Evolutionary conservation across 64 coral and sea anemone genomes (phyloP).

Genomic region (Astreopora myriophthalma): DNA sequence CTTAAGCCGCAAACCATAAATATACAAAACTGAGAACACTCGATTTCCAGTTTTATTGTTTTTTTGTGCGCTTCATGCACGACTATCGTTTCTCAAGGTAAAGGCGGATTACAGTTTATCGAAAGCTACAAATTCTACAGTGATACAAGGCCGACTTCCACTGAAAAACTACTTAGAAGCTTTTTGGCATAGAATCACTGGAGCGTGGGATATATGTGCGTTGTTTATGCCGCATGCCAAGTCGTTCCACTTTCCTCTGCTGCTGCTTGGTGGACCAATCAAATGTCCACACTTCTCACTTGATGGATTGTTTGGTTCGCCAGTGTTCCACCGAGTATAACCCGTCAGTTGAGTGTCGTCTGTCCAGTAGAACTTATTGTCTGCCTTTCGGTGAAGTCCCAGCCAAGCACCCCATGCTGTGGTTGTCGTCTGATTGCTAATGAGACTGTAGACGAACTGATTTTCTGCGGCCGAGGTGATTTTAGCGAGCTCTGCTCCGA

Average conservation of each 20-base stretch:
- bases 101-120: too few species aligned
- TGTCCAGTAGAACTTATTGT: slow-evolving; percentile 17
- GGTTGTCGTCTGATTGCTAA: not conserved
- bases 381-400: slow-evolving; percentile 3
- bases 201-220: not conserved
- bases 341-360: not conserved
- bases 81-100: not conserved
- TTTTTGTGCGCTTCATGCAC: not conserved
- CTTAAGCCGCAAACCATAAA: not conserved
- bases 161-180: not conserved
- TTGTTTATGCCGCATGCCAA: fast-evolving
- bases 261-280: not conserved
- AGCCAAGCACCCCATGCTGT: not conserved
- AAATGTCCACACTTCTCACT: not conserved
- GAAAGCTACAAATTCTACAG: not conserved
- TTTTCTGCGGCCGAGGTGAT: not conserved
- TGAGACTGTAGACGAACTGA: not conserved
- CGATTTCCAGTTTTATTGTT: not conserved
- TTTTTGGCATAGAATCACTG: slow-evolving; percentile 21
- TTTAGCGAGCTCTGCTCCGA: slow-evolving; percentile 6
- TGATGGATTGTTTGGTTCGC: not conserved
- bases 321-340: not conserved
- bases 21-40: not conserved
- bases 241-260: not conserved
- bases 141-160: not conserved